These are phyloP conservation scores for Hoplostethus atlanticus DNA, from an alignment of 2,797 vertebrate species.

Conservation along the genomic window DNA sequence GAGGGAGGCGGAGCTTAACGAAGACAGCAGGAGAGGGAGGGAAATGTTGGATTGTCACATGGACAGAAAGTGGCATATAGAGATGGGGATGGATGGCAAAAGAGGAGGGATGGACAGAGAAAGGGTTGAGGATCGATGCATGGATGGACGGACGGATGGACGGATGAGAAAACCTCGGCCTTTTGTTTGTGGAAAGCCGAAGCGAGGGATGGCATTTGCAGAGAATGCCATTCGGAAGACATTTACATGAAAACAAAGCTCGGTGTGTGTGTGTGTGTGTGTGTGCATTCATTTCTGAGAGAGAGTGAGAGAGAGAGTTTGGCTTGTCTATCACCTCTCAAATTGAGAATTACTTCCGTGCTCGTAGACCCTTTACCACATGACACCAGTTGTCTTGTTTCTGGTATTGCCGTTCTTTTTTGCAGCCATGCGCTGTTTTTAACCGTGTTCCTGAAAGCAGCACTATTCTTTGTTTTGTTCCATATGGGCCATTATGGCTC, in stretches of 20 bases:
- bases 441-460: too few relatives aligned
- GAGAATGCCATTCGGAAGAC: slow-evolving; percentile 61
- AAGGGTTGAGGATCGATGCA: not conserved
- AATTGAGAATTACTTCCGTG: not conserved
- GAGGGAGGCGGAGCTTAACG: not conserved
- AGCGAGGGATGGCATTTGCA: slow-evolving; percentile 69
- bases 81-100: slow-evolving; percentile 4
- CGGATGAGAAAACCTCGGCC: slow-evolving; percentile 31
- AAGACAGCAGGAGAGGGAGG: not conserved
- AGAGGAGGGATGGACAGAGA: not conserved
- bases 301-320: not conserved
- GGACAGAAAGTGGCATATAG: not conserved
- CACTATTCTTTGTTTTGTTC: too few relatives aligned
- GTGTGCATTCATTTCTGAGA: not conserved
- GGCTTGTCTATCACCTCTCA: not conserved
- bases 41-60: not conserved
- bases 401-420: too few relatives aligned
- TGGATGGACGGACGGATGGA: too few relatives aligned
- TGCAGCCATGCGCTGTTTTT: too few relatives aligned
- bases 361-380: too few relatives aligned
- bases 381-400: too few relatives aligned
- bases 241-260: slow-evolving; percentile 74
- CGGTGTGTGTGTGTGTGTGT: slow-evolving; percentile 1
- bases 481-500: too few relatives aligned
- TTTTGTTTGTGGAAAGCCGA: slow-evolving; percentile 60